Base-by-base conservation (phyloP, 1,140 invertebrate genomes). In the Drosophila athabasca region DNA sequence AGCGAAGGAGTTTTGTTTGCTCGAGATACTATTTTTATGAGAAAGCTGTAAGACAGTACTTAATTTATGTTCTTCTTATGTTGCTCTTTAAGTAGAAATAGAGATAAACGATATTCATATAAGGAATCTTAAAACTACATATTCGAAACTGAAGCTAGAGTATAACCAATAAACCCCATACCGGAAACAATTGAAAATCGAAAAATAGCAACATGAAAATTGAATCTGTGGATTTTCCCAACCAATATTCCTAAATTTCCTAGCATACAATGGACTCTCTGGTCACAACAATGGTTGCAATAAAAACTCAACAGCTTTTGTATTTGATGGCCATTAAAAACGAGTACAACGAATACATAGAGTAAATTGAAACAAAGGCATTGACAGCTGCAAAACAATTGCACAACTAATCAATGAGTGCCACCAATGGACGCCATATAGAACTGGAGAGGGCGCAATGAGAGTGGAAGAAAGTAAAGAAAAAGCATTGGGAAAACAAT, bases 391-490 rank as follows among this genome's bases (percentile, higher is more conserved):
- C 45, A 55, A 65, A 70, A 69, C 67, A 84, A 84, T 80, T 85
- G 80, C 59, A 65, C 60, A 84, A 85, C 77, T 80, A 72, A 85
- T 84, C 72, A 83, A 76, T 81, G 68, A 57, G 51, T 62, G 76
- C 41, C 72, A 85, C 85, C 81, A 69, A 62, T 78, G 62, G 51
- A 49, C 59, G 39, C 31, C 7, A 22, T 24, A 13, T 5, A 4
- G 11, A 39, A 13, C 4, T 9, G 55, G 19, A 41, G 45, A 11
- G 49, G 49, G 58, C 60, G 62, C 41, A 65, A 24, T 3, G 48
- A 45, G 17, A 29, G 7, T 29, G 50, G 11, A 43, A 19, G 44
- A 49, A 44, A 43, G 35, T 39, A 44, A 35, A 19, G 65, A 61
- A 67, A 72, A 78, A 66, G 59, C 61, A 67, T 60, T 60, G 60